These are phyloP conservation scores for Plebejus anna DNA, from an alignment of 2,888 invertebrate species.

Conservation along the genomic window DNA sequence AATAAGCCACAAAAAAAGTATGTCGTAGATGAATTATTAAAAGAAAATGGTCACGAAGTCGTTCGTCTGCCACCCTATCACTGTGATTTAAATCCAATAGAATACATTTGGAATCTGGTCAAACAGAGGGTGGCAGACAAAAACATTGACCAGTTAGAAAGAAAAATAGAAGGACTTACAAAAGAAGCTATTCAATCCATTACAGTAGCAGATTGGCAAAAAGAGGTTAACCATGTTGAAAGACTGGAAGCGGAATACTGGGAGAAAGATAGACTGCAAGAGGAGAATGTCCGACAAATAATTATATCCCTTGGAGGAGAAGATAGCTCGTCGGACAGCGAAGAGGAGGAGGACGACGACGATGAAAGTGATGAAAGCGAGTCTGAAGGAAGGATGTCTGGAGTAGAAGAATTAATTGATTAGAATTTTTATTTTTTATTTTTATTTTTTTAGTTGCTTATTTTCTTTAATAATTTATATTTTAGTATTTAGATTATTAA, in stretches of 20 bases:
- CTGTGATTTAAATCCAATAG: conserved; percentile 5
- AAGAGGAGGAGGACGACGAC: background rate
- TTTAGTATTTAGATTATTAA: background rate
- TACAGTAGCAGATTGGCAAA: conserved; percentile 38
- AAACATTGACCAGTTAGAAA: conserved; percentile 42
- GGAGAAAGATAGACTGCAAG: conserved; percentile 23
- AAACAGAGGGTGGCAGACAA: conserved; percentile 44
- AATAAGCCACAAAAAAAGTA: conserved; percentile 24
- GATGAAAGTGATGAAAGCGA: background rate
- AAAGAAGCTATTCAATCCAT: conserved; percentile 37
- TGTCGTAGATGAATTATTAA: conserved; percentile 31
- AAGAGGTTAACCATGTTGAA: conserved; percentile 37
- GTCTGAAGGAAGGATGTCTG: background rate
- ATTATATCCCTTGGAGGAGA: conserved; percentile 34
- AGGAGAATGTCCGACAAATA: conserved; percentile 31
- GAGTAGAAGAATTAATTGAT: background rate
- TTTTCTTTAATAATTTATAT: background rate
- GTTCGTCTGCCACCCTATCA: conserved; percentile 5
- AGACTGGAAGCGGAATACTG: conserved; percentile 32
- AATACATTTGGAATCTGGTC: conserved; percentile 41
- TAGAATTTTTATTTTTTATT: background rate
- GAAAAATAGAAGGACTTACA: conserved; percentile 40
- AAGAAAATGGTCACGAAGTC: conserved; percentile 41
- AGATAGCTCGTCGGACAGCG: background rate
- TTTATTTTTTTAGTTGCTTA: background rate